phyloP scores from a whole-genome alignment of 2,797 vertebrate genomes.

The Hemitrygon akajei region DNA sequence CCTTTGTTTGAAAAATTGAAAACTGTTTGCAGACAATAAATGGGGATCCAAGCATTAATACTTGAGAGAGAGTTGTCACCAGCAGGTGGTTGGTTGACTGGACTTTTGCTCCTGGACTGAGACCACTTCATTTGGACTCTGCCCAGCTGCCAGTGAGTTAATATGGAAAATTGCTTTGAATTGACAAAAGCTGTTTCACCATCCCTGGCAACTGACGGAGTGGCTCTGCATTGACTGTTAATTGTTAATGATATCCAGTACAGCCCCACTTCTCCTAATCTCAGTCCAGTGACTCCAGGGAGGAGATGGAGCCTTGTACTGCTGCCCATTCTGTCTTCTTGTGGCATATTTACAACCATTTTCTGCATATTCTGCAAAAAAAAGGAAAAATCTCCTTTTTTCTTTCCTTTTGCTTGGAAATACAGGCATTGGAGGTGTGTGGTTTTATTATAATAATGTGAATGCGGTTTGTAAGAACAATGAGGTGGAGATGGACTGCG shows the following conservation, averaged over 20 bases:
- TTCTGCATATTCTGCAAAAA: too few relatives aligned
- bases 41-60: neutral
- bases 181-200: neutral
- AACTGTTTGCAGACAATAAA: neutral
- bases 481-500: neutral
- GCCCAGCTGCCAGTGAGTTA: neutral
- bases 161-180: neutral
- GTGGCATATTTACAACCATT: neutral
- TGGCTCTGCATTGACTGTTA: slow-evolving; percentile 16
- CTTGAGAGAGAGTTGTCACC: neutral
- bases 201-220: neutral
- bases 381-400: too few relatives aligned
- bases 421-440: too few relatives aligned
- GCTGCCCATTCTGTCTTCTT: neutral
- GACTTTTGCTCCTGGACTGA: neutral
- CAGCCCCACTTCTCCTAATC: neutral
- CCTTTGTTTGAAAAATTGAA: neutral
- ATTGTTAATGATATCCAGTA: neutral
- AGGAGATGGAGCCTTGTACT: neutral
- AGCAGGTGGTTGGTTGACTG: neutral
- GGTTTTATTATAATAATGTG: neutral
- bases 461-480: neutral
- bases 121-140: neutral
- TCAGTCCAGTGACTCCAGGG: neutral
- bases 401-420: neutral